Percentiles rank a stretch among this genome's conserved stretches.
Evolutionary conservation across 2,797 vertebrate genomes (phyloP).

Genomic region (Acanthis flammea): DNA sequence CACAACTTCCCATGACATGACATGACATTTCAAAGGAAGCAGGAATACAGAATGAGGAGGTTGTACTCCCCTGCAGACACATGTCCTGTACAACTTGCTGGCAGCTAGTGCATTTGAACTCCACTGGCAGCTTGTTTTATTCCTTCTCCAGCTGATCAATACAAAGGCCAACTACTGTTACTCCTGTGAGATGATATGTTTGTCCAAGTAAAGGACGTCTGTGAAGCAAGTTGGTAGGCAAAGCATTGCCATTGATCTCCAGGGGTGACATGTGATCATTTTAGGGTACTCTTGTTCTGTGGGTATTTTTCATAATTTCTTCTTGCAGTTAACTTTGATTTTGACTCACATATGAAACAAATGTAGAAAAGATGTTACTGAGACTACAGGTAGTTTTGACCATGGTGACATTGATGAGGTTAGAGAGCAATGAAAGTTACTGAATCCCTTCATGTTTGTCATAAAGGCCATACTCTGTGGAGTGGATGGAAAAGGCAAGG

Average conservation of each 20-base stretch:
- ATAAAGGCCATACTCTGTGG: neutral
- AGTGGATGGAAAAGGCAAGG: neutral
- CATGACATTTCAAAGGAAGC: neutral
- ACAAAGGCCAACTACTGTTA: neutral
- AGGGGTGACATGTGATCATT: neutral
- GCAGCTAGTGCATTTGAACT: neutral
- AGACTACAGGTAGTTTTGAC: neutral
- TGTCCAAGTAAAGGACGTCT: neutral
- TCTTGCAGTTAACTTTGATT: neutral
- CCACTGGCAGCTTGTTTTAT: neutral
- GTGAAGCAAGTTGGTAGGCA: neutral
- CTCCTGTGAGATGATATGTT: neutral
- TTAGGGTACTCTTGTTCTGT: neutral
- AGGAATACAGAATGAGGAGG: neutral
- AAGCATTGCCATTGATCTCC: accelerated
- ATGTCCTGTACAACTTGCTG: neutral
- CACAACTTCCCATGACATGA: neutral
- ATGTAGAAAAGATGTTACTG: neutral
- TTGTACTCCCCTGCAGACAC: neutral
- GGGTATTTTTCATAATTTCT: neutral
- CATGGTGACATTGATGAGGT: neutral
- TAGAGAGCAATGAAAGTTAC: neutral
- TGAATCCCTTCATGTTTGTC: neutral
- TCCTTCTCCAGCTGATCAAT: neutral
- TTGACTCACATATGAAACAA: neutral